Conservation (phyloP, 2,888 invertebrate species). For the Athalia rosae region DNA sequence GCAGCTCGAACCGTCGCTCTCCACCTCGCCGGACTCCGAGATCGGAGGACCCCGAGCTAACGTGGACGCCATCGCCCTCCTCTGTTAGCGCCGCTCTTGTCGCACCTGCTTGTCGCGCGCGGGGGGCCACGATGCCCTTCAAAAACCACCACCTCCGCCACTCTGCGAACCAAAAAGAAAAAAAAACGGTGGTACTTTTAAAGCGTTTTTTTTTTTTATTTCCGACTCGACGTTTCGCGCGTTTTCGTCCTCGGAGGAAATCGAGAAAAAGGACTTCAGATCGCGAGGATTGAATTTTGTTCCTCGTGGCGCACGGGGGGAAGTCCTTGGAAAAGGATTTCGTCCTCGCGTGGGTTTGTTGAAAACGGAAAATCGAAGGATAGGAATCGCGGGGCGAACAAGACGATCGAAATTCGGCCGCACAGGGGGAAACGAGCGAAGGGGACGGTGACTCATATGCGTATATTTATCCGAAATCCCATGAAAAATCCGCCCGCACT, state of each 20-base stretch:
- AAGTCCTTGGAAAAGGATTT: constrained; percentile 30
- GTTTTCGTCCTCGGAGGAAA: too few species aligned
- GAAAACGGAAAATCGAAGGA: constrained; percentile 21
- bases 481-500: constrained; percentile 25
- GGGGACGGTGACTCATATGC: constrained; percentile 36
- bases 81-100: constrained; percentile 15
- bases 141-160: constrained; percentile 34
- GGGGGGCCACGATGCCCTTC: constrained; percentile 42
- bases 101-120: constrained; percentile 40
- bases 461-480: background rate
- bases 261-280: too few species aligned
- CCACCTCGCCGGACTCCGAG: constrained; percentile 64
- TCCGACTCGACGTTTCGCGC: too few species aligned
- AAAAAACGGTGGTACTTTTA: too few species aligned
- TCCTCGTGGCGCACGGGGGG: constrained; percentile 23
- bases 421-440: constrained; percentile 15
- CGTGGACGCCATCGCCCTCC: constrained; percentile 63
- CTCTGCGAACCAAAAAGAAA: constrained; percentile 37
- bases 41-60: constrained; percentile 63
- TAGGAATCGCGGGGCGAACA: background rate
- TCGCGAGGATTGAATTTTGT: too few species aligned
- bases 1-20: constrained; percentile 71
- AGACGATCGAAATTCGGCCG: constrained; percentile 24
- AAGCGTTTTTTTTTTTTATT: too few species aligned
- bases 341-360: constrained; percentile 7